A percentile compares a stretch with the other conserved stretches of the same genome.
Conservation (phyloP, 2,888 invertebrate species). For the Aromia moschata region DNA sequence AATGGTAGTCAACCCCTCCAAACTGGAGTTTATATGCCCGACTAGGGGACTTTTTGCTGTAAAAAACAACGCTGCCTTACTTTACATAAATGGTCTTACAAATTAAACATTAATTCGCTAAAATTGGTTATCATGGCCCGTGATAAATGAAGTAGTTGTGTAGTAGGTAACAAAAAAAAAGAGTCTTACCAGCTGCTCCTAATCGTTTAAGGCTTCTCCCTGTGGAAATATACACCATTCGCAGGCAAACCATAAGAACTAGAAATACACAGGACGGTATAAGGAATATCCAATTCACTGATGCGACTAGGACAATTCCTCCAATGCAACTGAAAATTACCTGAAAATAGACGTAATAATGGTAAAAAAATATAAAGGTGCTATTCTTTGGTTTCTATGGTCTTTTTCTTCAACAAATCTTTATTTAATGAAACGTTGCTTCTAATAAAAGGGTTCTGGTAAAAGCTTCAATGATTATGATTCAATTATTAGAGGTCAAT, state of each 20-base stretch:
- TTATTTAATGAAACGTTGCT: too few relatives aligned
- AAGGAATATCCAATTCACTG: slow-evolving; percentile 39
- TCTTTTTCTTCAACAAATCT: too few relatives aligned
- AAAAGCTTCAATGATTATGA: too few relatives aligned
- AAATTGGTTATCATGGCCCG: too few relatives aligned
- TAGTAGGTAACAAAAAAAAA: slow-evolving; percentile 36
- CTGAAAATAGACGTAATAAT: slow-evolving; percentile 32
- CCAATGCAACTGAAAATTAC: slow-evolving; percentile 29
- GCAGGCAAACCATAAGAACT: slow-evolving; percentile 28
- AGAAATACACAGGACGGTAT: slow-evolving; percentile 34
- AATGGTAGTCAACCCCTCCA: slow-evolving; percentile 55
- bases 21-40: slow-evolving; percentile 54
- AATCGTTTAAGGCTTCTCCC: slow-evolving; percentile 45
- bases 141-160: slow-evolving; percentile 42
- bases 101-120: too few relatives aligned
- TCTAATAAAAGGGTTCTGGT: too few relatives aligned
- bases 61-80: too few relatives aligned
- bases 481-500: too few relatives aligned
- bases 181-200: slow-evolving; percentile 40
- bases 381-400: too few relatives aligned
- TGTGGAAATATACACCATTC: slow-evolving; percentile 40
- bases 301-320: slow-evolving; percentile 33
- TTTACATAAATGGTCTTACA: too few relatives aligned
- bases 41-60: slow-evolving; percentile 55
- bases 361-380: too few relatives aligned